Conservation (phyloP, 2,113 vertebrate genomes). For the Dromas ardeola region DNA sequence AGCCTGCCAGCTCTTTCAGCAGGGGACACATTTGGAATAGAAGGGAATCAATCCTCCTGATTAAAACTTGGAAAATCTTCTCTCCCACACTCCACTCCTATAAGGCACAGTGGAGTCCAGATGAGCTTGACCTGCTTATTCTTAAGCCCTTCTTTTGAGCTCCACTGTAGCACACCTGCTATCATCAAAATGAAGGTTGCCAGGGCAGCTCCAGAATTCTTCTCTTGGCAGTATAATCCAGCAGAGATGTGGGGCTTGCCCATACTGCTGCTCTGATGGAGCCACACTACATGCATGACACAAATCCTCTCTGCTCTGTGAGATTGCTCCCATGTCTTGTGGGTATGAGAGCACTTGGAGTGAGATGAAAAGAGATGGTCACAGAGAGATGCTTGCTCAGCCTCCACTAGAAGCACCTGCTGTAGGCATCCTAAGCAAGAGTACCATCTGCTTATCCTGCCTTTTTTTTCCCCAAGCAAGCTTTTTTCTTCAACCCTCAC, state of each 20-base stretch:
- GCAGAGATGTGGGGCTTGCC: not conserved
- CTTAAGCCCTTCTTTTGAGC: not conserved
- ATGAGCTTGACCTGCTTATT: not conserved
- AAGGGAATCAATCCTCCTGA: not conserved
- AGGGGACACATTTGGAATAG: not conserved
- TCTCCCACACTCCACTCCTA: not conserved
- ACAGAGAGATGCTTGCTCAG: not conserved
- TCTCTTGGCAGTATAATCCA: not conserved
- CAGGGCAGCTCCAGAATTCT: not conserved
- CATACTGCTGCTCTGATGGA: not conserved
- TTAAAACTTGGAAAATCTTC: not conserved
- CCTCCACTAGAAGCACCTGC: not conserved
- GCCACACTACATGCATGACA: accelerated
- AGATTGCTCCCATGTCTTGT: not conserved
- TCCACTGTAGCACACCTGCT: not conserved
- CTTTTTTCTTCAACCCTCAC: not conserved
- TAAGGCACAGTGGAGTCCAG: not conserved
- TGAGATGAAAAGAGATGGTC: not conserved
- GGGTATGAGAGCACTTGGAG: not conserved
- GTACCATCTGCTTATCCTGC: not conserved
- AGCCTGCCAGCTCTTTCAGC: not conserved
- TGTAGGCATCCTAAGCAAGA: not conserved
- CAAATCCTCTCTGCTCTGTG: not conserved
- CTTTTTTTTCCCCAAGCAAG: not conserved
- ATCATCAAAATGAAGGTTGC: not conserved